Conservation (phyloP, 2,888 invertebrate genomes). For the Neoscelio sp. region DNA sequence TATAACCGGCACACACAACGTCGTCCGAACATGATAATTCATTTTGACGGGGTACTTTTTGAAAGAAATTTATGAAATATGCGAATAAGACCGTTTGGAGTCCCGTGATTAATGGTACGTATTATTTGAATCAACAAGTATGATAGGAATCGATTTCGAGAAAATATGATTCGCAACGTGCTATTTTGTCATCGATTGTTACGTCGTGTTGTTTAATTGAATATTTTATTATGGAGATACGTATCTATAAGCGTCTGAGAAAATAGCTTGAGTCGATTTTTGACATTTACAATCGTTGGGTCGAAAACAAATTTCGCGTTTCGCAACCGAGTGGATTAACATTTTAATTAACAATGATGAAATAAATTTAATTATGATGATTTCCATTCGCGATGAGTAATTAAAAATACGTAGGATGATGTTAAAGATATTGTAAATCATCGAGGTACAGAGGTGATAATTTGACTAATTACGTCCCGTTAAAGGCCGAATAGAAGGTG, state of each 20-base stretch:
- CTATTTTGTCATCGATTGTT: slow-evolving; percentile 50
- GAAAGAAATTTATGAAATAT: slow-evolving; percentile 62
- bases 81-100: slow-evolving; percentile 35
- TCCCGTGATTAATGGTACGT: slow-evolving; percentile 48
- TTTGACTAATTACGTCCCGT: slow-evolving; percentile 56
- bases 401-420: not conserved
- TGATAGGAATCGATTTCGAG: slow-evolving; percentile 49
- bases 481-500: slow-evolving; percentile 10
- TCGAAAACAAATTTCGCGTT: no score
- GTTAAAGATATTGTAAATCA: slow-evolving; percentile 20
- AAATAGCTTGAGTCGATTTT: slow-evolving; percentile 25
- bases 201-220: slow-evolving; percentile 25
- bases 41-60: slow-evolving; percentile 55
- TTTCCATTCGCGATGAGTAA: no score
- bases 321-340: not conserved
- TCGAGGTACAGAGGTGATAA: slow-evolving; percentile 42
- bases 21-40: slow-evolving; percentile 55
- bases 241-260: slow-evolving; percentile 8
- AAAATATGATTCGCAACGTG: slow-evolving; percentile 45
- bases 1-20: slow-evolving; percentile 44
- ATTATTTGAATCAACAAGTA: slow-evolving; percentile 44
- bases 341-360: not conserved
- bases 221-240: slow-evolving; percentile 37
- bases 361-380: no score
- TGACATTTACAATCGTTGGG: slow-evolving; percentile 37